Base-by-base conservation (phyloP, 2,888 invertebrate genomes). In the Tortricodes alternella region DNA sequence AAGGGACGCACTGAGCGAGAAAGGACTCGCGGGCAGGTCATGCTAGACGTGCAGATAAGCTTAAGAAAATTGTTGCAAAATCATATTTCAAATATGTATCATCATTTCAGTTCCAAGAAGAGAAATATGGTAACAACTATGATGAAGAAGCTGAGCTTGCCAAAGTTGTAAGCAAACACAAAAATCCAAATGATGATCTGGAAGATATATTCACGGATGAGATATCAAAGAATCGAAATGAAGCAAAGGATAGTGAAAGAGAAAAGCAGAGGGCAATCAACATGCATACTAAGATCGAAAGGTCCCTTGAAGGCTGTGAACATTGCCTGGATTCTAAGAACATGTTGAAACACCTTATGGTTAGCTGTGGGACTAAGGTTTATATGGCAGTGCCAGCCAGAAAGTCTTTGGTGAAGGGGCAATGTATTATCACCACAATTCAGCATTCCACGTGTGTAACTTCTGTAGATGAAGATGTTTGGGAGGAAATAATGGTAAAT, bases 401-500 rank as follows among this genome's bases (percentile, higher is more conserved):
- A 73, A 93, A 94, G 69, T 97, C 98, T 0, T 85, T 99, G 58
- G 95, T 95, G 2, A 91, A 93, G 52, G 96, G 96, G 0, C 99
- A 99, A 76, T 99, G 96, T 73, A 85, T 97, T 46, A 94, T 99
- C 68, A 92, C 95, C 1, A 97, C 98, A 0, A 93, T 95, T 72
- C 93, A 95, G 64, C 99, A 99, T 82, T 89, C 93, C 0, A 76
- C 94, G 1, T 96, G 96, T 77, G 93, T 94, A 29, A 97, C 97
- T 0, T 93, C 94, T 62, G 76, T 98, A 35, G 99, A 99, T 87
- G 99, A 99, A 91, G 97, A 99, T 87, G 95, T 97, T 41, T 99
- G 97, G 97, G 92, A 93, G 57, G 98, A 98, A 89, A 92, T 99
- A 58, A 92, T 93, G 89, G 95, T 95, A 83, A 75, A 72, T 61